phyloP scores from a whole-genome alignment of 2,113 vertebrate species.

The Callocephalon fimbriatum region DNA sequence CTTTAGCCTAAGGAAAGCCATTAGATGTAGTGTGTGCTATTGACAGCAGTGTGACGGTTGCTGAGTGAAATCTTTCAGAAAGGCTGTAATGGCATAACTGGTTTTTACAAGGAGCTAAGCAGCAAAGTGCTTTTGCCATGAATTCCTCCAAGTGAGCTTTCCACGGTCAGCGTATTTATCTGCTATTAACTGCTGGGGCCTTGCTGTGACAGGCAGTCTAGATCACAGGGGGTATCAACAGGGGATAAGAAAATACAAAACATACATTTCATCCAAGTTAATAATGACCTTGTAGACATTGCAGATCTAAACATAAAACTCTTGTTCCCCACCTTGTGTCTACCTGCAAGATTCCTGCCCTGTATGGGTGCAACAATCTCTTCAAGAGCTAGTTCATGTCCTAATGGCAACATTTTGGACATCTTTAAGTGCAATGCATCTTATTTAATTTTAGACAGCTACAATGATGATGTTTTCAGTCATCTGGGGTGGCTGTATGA shows the following conservation, averaged over 20 bases:
- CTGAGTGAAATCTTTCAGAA: neutral
- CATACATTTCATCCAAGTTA: neutral
- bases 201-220: neutral
- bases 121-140: neutral
- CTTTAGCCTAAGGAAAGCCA: neutral
- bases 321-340: neutral
- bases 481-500: neutral
- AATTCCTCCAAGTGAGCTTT: neutral
- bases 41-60: neutral
- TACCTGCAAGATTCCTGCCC: neutral
- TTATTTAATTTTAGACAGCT: neutral
- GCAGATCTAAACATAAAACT: neutral
- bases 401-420: neutral
- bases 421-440: neutral
- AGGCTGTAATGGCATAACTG: neutral
- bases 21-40: neutral
- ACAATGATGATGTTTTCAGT: neutral
- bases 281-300: neutral
- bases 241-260: neutral
- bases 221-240: fast-evolving
- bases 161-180: neutral
- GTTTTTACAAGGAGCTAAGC: neutral
- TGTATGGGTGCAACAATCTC: neutral
- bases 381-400: neutral
- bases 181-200: neutral